These are phyloP conservation scores for Malurus leucopterus DNA, from an alignment of 2,797 vertebrate species.

Conservation along the genomic window DNA sequence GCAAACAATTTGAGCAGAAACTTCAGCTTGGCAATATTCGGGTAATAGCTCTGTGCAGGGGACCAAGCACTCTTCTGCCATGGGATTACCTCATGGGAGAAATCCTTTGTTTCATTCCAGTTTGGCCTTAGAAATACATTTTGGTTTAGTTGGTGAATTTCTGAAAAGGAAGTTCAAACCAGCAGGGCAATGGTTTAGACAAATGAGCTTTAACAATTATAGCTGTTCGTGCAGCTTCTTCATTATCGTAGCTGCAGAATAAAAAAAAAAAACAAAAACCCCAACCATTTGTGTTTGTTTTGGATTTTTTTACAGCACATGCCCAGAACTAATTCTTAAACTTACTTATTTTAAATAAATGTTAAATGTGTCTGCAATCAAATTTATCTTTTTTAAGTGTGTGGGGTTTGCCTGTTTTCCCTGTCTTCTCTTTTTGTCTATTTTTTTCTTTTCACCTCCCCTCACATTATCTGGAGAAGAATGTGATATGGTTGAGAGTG, in stretches of 20 bases:
- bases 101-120: background rate
- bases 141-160: slow-evolving; percentile 26
- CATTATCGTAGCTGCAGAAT: background rate
- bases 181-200: background rate
- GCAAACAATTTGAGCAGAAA: slow-evolving; percentile 29
- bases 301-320: background rate
- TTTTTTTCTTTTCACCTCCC: background rate
- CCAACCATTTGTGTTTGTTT: background rate
- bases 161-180: slow-evolving; percentile 13
- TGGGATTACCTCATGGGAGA: background rate
- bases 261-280: rapidly evolving
- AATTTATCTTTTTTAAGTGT: background rate
- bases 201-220: background rate
- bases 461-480: background rate
- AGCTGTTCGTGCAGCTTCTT: background rate
- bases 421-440: background rate
- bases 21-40: slow-evolving; percentile 20
- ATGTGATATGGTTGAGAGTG: background rate
- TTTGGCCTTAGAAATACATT: background rate
- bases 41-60: background rate
- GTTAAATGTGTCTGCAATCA: background rate
- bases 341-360: background rate
- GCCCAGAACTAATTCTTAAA: background rate
- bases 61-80: background rate
- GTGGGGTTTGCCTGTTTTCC: background rate